These are phyloP conservation scores for Adineta ricciae DNA, from an alignment of 2,888 invertebrate species.

Conservation along the genomic window DNA sequence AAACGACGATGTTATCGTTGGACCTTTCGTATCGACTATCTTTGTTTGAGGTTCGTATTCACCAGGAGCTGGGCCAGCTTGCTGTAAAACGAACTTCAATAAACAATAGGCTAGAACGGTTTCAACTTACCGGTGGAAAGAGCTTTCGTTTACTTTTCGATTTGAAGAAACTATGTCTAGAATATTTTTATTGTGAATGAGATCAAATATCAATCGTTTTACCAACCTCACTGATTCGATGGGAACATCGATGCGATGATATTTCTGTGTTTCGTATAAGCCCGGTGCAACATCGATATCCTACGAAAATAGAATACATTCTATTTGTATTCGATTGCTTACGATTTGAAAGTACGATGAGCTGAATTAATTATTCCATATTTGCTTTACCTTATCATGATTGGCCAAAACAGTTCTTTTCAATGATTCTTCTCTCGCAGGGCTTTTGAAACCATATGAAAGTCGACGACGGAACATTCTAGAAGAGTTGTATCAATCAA, in stretches of 20 bases:
- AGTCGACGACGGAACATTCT: neutral
- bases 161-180: constrained; percentile 44
- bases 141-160: constrained; percentile 41
- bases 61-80: constrained; percentile 45
- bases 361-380: no score
- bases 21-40: neutral
- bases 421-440: constrained; percentile 40
- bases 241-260: constrained; percentile 39
- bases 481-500: constrained; percentile 6
- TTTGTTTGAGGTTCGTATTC: constrained; percentile 39
- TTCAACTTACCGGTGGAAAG: constrained; percentile 44
- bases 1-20: constrained; percentile 42
- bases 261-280: constrained; percentile 37
- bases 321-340: no score
- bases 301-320: neutral
- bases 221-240: constrained; percentile 41
- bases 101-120: neutral
- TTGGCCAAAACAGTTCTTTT: constrained; percentile 40
- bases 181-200: constrained; percentile 34
- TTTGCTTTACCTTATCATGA: neutral
- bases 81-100: constrained; percentile 36
- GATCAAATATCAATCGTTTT: constrained; percentile 31
- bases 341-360: no score
- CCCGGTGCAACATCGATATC: neutral
- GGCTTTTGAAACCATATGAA: constrained; percentile 43